Conservation (phyloP, 23 tunicate genomes). For the Styela plicata region DNA sequence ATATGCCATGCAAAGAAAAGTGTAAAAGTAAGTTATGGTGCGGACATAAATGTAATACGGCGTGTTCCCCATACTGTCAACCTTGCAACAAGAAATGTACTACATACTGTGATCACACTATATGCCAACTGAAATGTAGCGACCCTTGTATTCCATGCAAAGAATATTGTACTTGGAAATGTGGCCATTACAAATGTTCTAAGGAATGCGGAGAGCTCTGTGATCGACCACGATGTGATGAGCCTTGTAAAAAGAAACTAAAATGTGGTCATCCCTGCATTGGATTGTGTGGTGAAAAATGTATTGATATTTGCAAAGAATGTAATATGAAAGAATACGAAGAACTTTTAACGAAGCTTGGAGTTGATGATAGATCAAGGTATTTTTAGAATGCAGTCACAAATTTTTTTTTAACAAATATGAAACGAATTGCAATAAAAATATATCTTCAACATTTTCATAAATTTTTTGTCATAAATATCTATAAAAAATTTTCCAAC, state of each 20-base stretch:
- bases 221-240: conserved; percentile 50
- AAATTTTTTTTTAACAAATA: too few species aligned
- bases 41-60: conserved; percentile 60
- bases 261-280: conserved; percentile 63
- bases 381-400: too few species aligned
- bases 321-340: conserved; percentile 44
- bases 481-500: too few species aligned
- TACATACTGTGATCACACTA: conserved; percentile 59
- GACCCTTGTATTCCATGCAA: conserved; percentile 57
- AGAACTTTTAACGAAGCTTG: background rate
- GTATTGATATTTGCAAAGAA: conserved; percentile 51
- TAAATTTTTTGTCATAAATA: too few species aligned
- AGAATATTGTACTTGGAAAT: conserved; percentile 60
- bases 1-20: conserved; percentile 47
- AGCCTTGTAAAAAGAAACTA: conserved; percentile 44
- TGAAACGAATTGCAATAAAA: too few species aligned
- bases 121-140: conserved; percentile 48
- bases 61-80: conserved; percentile 61
- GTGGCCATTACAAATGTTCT: conserved; percentile 44
- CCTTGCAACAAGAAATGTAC: conserved; percentile 59
- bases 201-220: conserved; percentile 66
- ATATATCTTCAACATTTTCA: too few species aligned
- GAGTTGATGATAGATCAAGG: background rate
- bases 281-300: conserved; percentile 77
- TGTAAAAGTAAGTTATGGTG: conserved; percentile 52